Evolutionary conservation across 2,113 vertebrate genomes (phyloP), one percentile per base, ranked within the genome.

Genomic region (Psilopogon haemacephalus): DNA sequence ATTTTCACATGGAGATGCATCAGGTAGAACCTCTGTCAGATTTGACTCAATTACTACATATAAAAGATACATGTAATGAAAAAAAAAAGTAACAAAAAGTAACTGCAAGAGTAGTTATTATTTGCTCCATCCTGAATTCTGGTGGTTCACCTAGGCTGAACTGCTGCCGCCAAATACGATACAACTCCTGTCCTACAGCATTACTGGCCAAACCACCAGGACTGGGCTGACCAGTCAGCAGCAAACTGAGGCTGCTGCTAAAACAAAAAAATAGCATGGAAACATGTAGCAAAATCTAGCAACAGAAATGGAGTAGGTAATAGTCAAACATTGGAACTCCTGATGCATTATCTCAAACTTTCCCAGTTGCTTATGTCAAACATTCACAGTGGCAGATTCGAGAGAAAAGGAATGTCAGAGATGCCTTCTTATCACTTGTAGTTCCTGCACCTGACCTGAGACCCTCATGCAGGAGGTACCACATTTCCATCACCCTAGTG

Each of bases 271-370:
- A 19, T 4, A 35, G 69, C 86, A 77, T 9, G 7, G 84, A 80
- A 74, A 50, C 27, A 24, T 24, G 20, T 8, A 70, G 16, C 21
- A 84, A 70, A 58, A 68, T 15, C 24, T 30, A 86, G 40, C 33
- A 77, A 24, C 58, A 54, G 17, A 14, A 50, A 20, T 14, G 9
- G 19, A 88, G 6, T 37, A 19, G 20, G 27, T 85, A 88, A 56
- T 4, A 5, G 0, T n/a, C 38, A 33, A 64, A 33, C 0, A 3
- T 8, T 62, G 38, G 12, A 18, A 28, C 2, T 40, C 13, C 16
- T 3, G 3, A 83, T 14, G 35, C 33, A 13, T 48, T 89, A 44
- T 44, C 12, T 80, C 44, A 38, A 2, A 35, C 21, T 73, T 86
- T 88, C 26, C 33, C 28, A 86, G 32, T 30, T 62, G 20, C 24